Conservation (phyloP, 2,888 invertebrate genomes). For the Gibbula magus region DNA sequence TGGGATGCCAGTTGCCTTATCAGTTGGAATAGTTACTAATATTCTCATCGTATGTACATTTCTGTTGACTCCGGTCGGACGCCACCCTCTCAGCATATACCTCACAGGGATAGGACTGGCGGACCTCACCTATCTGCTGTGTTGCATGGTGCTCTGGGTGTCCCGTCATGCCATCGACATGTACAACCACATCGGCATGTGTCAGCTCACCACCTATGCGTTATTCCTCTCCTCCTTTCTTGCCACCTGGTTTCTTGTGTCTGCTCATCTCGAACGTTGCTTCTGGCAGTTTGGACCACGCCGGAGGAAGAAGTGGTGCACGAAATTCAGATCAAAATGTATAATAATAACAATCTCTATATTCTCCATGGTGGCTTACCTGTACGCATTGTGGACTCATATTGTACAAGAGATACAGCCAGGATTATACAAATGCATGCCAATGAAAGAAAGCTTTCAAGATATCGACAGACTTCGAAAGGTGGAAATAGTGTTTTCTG, state of each 20-base stretch:
- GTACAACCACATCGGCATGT: conserved; percentile 42
- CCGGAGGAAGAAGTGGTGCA: conserved; percentile 42
- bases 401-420: conserved; percentile 27
- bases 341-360: conserved; percentile 43
- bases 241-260: conserved; percentile 43
- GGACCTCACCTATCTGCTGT: conserved; percentile 37
- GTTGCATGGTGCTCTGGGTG: conserved; percentile 37
- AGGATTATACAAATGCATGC: conserved; percentile 42
- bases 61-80: conserved; percentile 33
- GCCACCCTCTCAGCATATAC: conserved; percentile 40
- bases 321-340: conserved; percentile 45
- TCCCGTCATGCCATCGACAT: conserved; percentile 33
- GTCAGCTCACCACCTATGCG: conserved; percentile 42
- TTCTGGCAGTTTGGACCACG: conserved; percentile 35
- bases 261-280: conserved; percentile 42
- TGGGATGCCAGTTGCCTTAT: conserved; percentile 36
- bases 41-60: conserved; percentile 34
- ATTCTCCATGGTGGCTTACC: conserved; percentile 45
- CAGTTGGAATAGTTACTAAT: conserved; percentile 39
- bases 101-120: conserved; percentile 42
- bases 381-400: conserved; percentile 44
- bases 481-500: conserved; percentile 57
- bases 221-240: conserved; percentile 39
- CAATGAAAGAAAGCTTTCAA: conserved; percentile 54
- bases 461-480: conserved; percentile 56